These are phyloP conservation scores for Brachyopa scutellaris DNA, from an alignment of 2,888 invertebrate species.

Conservation along the genomic window DNA sequence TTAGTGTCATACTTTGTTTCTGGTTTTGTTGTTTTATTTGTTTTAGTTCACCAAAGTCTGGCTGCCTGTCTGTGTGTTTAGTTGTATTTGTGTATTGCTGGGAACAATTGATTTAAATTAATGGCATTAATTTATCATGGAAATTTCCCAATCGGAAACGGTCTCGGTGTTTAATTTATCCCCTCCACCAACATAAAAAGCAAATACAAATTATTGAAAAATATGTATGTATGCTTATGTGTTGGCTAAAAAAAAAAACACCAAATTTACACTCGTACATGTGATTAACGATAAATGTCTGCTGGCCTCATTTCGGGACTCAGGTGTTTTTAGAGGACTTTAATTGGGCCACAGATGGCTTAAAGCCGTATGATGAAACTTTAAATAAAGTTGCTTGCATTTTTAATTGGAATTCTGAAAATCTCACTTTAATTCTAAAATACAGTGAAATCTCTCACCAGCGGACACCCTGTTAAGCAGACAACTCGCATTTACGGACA, in stretches of 20 bases:
- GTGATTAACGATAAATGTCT: conserved; percentile 42
- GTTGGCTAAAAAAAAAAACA: conserved; percentile 17
- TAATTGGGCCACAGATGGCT: conserved; percentile 33
- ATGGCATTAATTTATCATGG: conserved; percentile 58
- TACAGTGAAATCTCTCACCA: no score
- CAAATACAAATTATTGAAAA: not conserved
- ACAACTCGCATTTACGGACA: no score
- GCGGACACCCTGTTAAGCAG: no score
- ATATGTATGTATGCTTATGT: conserved; percentile 7
- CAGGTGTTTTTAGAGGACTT: conserved; percentile 40
- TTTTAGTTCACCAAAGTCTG: not conserved
- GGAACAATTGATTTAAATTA: conserved; percentile 71
- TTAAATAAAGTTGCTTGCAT: no score
- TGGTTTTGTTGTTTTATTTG: conserved; percentile 45
- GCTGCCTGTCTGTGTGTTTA: not conserved
- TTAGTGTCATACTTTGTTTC: conserved; percentile 64
- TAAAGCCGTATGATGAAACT: no score
- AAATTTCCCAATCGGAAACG: conserved; percentile 63
- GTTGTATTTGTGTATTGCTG: not conserved
- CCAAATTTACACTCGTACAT: no score
- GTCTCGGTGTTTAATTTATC: conserved; percentile 53
- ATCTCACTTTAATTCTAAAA: no score
- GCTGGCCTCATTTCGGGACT: not conserved
- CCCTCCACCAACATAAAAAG: not conserved
- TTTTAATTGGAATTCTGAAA: no score